phyloP scores from a whole-genome alignment of 2,888 invertebrate genomes.

The Caenorhabditis angaria region DNA sequence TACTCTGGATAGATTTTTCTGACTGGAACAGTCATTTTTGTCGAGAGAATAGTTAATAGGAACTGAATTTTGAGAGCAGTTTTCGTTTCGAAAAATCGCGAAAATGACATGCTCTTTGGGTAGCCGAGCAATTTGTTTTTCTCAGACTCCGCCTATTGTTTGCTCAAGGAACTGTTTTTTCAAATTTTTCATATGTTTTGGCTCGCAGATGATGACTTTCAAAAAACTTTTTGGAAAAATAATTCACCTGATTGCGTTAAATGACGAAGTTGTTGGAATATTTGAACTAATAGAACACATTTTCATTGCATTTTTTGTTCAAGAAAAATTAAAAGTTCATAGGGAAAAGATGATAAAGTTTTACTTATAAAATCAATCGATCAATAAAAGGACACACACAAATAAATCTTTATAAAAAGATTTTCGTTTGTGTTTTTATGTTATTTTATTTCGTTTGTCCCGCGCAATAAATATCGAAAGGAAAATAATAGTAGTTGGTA shows the following conservation, averaged over 20 bases:
- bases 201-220: too few species aligned
- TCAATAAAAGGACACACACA: neutral
- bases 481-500: too few species aligned
- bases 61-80: neutral
- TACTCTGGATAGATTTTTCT: neutral
- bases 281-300: neutral
- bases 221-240: neutral
- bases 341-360: too few species aligned
- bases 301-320: neutral
- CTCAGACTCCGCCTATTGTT: neutral
- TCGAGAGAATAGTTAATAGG: neutral
- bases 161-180: neutral
- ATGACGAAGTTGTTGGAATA: neutral
- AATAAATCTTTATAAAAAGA: too few species aligned
- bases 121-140: neutral
- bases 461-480: constrained; percentile 1
- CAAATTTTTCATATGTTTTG: neutral
- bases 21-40: neutral
- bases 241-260: neutral
- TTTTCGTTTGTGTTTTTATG: neutral
- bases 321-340: neutral
- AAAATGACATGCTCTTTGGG: neutral
- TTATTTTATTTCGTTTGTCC: too few species aligned
- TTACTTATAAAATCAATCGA: constrained; percentile 1
- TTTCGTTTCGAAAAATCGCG: neutral